Conservation (phyloP, 2,888 invertebrate genomes). For the Morpho achilles region DNA sequence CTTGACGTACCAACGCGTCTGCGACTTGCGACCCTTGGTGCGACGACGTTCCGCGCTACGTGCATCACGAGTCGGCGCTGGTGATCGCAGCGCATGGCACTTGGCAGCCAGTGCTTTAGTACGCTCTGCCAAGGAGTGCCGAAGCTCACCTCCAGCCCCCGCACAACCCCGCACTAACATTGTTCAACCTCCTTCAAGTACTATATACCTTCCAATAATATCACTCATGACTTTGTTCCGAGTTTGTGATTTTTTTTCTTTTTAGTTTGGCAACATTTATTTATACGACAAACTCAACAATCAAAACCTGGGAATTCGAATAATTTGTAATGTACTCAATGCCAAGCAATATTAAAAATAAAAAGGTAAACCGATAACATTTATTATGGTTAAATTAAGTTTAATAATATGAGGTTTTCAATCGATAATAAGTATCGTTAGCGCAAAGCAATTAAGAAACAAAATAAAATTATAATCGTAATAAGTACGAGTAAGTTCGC, state of each 20-base stretch:
- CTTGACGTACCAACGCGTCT: constrained; percentile 85
- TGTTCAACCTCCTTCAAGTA: constrained; percentile 44
- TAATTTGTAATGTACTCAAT: constrained; percentile 6
- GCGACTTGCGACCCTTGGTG: constrained; percentile 73
- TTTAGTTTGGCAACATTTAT: no score
- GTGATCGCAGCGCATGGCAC: constrained; percentile 68
- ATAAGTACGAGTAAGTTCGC: no score
- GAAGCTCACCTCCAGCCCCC: constrained; percentile 67
- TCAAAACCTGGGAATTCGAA: no score
- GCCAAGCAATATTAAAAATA: constrained; percentile 14
- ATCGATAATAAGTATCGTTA: no score
- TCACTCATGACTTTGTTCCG: constrained; percentile 9
- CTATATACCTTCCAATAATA: constrained; percentile 31
- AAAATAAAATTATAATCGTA: no score
- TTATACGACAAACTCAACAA: no score
- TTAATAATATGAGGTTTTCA: no score
- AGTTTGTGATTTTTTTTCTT: no score
- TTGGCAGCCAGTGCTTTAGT: constrained; percentile 73
- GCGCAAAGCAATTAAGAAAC: no score
- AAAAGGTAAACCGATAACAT: no score
- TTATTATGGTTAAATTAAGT: no score
- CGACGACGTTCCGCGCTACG: constrained; percentile 59
- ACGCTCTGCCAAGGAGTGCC: constrained; percentile 71
- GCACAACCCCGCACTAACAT: constrained; percentile 72
- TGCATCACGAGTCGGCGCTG: constrained; percentile 48